Base-by-base conservation (phyloP, 2,797 vertebrate genomes). In the Schizothorax lantsangensis region DNA sequence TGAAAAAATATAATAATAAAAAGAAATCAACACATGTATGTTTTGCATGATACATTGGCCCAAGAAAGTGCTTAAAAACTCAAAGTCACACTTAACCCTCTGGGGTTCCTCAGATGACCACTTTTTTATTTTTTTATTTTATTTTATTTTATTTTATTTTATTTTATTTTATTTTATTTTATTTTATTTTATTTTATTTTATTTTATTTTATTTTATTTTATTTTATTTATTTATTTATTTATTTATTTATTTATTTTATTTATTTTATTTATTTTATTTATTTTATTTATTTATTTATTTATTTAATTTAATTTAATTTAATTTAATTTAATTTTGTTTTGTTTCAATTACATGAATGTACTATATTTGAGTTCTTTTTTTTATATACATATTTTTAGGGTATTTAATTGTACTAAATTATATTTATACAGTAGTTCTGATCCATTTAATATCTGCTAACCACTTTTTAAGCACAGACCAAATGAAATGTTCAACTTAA, bases 1-100 rank as follows among this genome's bases (percentile, higher is more conserved):
- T 99, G 90, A 52, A 92, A 94, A 91, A 92, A 40, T 75, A 68
- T 33, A 40, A n/a, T 59, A 11, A n/a, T 54, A 5, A 45, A 45
- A 45, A 45, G 2, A 87, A 52, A 62, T 15, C 19, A 54, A n/a
- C 2, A 72, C 26, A 57, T 12, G 12, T 19, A 21, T 38, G 5
- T 64, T 52, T 19, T 1, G 14, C 21, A n/a, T 43, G 12, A 23
- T 2, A 36, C 8, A 78, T 4, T 5, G 38, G 71, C 21, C 17
- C 15, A 15, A 68, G 6, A 68, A 33, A 17, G 30, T 36, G 12
- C 26, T 68, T 68, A 15, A 68, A 30, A 17, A 36, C 30, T 19
- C 64, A 54, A 49, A 49, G 47, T 19, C 43, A 30, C 15, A 33
- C 8, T 33, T 59, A 8, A 54, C 19, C 15, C 15, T 52, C 5